phyloP scores from a whole-genome alignment of 2,888 invertebrate species.

The Macaria notata region DNA sequence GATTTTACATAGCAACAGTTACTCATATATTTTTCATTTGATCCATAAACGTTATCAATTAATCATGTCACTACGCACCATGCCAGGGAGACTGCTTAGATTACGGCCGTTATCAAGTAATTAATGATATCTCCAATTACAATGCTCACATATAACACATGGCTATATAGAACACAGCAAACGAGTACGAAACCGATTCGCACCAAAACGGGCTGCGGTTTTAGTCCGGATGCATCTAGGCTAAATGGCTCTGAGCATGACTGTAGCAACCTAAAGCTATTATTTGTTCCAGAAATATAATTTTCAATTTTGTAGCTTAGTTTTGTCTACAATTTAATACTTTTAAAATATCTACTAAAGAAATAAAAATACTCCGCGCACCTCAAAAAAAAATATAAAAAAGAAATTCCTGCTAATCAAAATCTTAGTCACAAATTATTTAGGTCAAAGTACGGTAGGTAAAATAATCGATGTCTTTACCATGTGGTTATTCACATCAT shows the following conservation, averaged over 20 bases:
- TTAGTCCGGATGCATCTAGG: slow-evolving; percentile 5
- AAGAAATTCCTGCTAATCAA: too few relatives aligned
- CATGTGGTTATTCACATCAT: too few relatives aligned
- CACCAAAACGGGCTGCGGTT: neutral
- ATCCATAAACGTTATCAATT: slow-evolving; percentile 1
- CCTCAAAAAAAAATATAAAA: too few relatives aligned
- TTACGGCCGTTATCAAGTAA: slow-evolving; percentile 13
- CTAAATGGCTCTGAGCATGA: neutral
- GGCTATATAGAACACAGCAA: too few relatives aligned
- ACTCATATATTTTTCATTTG: neutral
- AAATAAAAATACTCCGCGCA: too few relatives aligned
- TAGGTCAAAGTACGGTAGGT: too few relatives aligned
- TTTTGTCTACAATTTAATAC: too few relatives aligned
- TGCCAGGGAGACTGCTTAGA: slow-evolving; percentile 1
- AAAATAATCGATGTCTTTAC: too few relatives aligned
- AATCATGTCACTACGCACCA: slow-evolving; percentile 17
- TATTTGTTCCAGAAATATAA: too few relatives aligned
- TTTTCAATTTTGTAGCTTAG: too few relatives aligned
- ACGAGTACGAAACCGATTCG: neutral
- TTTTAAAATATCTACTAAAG: too few relatives aligned
- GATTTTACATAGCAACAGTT: slow-evolving; percentile 9
- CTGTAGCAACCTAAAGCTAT: neutral
- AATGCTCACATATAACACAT: slow-evolving; percentile 16
- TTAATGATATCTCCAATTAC: slow-evolving; percentile 15
- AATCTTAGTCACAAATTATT: too few relatives aligned